These are phyloP conservation scores for Physeter macrocephalus DNA, from an alignment of 2,113 vertebrate species.

Conservation along the genomic window DNA sequence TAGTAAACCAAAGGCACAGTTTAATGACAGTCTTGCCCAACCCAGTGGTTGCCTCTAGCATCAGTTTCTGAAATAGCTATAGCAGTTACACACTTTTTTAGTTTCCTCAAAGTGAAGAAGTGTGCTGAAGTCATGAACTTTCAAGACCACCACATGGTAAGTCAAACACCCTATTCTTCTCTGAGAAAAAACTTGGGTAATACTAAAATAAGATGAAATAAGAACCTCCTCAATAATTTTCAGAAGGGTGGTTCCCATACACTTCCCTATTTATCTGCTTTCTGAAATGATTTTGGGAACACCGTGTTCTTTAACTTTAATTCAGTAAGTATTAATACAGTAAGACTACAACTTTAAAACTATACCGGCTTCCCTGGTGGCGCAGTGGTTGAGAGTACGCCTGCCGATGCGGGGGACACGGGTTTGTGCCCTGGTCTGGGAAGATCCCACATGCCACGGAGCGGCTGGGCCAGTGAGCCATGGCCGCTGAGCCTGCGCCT, in stretches of 20 bases:
- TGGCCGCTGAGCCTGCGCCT: too few relatives aligned
- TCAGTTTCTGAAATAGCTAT: constrained; percentile 20
- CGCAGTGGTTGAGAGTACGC: too few relatives aligned
- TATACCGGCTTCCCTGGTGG: too few relatives aligned
- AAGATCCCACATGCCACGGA: too few relatives aligned
- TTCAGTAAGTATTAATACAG: background rate
- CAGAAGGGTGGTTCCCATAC: background rate
- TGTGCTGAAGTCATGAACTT: constrained; percentile 14
- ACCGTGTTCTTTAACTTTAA: background rate
- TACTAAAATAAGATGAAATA: constrained; percentile 13
- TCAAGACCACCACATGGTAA: background rate
- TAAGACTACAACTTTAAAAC: background rate
- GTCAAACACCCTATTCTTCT: constrained; percentile 13
- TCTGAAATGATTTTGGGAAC: background rate
- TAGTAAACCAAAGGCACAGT: constrained; percentile 19
- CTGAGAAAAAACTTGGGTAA: background rate
- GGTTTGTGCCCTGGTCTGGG: too few relatives aligned
- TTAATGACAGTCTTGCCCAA: constrained; percentile 41
- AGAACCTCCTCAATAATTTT: background rate
- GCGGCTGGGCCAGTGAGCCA: too few relatives aligned
- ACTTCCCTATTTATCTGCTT: background rate
- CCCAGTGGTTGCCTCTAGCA: background rate
- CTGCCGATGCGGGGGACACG: too few relatives aligned
- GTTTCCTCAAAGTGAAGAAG: constrained; percentile 26
- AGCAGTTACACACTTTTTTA: background rate